Conservation (phyloP, 2,113 vertebrate genomes). For the Sardina pilchardus region DNA sequence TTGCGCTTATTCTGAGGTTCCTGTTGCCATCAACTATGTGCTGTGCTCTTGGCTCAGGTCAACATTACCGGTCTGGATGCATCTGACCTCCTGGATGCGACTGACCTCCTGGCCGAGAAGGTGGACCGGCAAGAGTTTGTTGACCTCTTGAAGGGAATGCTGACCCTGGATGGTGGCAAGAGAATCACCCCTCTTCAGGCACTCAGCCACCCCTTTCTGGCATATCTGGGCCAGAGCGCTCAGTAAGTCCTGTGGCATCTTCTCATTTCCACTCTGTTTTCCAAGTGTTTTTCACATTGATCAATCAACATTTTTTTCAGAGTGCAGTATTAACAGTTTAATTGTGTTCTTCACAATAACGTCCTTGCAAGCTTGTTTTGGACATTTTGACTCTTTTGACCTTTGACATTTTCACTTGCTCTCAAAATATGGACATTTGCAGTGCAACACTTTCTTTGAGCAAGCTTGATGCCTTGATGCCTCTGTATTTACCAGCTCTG, state of each 20-base stretch:
- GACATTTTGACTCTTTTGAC: too few species aligned
- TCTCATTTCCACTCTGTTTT: too few species aligned
- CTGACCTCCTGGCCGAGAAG: slow-evolving; percentile 96
- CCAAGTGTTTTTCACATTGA: too few species aligned
- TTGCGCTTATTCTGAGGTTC: background rate
- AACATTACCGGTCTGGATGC: background rate
- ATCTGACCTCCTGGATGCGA: slow-evolving; percentile 83
- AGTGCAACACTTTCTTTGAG: too few species aligned
- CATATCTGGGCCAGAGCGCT: slow-evolving; percentile 94
- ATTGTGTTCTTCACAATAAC: too few species aligned
- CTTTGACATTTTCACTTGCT: too few species aligned
- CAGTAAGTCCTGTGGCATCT: slow-evolving; percentile 76
- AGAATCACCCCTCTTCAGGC: slow-evolving; percentile 95
- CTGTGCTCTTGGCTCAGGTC: too few species aligned
- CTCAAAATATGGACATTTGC: too few species aligned
- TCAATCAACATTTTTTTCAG: too few species aligned
- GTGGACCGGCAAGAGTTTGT: slow-evolving; percentile 96
- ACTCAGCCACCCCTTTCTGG: slow-evolving; percentile 94
- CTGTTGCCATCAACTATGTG: background rate
- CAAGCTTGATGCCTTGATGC: too few species aligned
- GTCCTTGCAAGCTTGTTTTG: too few species aligned
- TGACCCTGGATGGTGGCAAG: slow-evolving; percentile 97
- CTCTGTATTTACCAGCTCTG: background rate
- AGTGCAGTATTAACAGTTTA: too few species aligned
- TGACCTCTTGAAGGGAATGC: slow-evolving; percentile 97